phyloP scores from a whole-genome alignment of 1,140 invertebrate species.

The Aphis gossypii region DNA sequence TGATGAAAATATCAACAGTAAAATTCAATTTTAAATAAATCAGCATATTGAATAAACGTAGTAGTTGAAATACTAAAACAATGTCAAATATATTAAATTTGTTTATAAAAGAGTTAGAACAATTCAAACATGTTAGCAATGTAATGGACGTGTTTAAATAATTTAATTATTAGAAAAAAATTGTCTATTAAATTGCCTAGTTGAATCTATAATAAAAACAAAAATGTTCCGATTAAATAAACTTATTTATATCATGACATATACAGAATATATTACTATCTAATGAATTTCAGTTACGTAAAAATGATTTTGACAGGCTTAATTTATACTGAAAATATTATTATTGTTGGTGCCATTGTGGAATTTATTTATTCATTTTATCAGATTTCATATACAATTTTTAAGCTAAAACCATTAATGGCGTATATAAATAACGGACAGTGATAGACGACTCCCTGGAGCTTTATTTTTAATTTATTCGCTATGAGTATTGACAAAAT shows the following conservation, averaged over 20 bases:
- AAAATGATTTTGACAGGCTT: background rate
- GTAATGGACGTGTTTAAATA: background rate
- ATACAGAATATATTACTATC: background rate
- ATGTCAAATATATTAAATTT: background rate
- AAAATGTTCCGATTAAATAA: background rate
- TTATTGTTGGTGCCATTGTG: background rate
- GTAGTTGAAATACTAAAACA: background rate
- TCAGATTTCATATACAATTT: background rate
- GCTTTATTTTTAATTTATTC: slow-evolving; percentile 5
- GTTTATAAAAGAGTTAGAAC: background rate
- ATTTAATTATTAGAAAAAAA: background rate
- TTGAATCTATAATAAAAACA: background rate
- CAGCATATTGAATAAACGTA: background rate
- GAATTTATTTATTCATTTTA: background rate
- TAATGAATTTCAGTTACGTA: background rate
- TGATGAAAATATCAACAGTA: background rate
- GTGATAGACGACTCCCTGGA: background rate
- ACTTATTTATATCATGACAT: background rate
- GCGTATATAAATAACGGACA: background rate
- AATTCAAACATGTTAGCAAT: background rate
- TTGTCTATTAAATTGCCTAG: background rate
- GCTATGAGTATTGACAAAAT: background rate
- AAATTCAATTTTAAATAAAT: background rate
- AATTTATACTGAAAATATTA: background rate
- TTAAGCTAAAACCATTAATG: background rate